Percentiles rank a stretch among this genome's conserved stretches.
Conservation (phyloP, 2,888 invertebrate genomes). For the Drosophila ezoana region DNA sequence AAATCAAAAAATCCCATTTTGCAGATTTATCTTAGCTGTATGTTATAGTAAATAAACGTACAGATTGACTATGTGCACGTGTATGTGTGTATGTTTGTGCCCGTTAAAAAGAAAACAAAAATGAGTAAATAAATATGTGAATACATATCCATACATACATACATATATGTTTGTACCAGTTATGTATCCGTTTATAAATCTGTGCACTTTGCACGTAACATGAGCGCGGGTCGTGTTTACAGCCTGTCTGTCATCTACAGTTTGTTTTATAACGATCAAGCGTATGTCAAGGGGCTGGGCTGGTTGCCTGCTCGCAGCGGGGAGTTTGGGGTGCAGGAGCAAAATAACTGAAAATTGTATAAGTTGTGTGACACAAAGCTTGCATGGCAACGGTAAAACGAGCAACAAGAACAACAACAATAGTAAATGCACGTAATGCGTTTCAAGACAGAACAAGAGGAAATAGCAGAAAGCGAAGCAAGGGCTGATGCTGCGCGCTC, state of each 20-base stretch:
- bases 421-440: conserved; percentile 37
- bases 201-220: conserved; percentile 60
- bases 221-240: conserved; percentile 44
- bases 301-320: background rate
- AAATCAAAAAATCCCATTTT: conserved; percentile 11
- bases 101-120: conserved; percentile 32
- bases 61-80: background rate
- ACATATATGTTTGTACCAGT: conserved; percentile 9
- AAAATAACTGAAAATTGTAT: conserved; percentile 22
- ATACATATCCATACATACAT: conserved; percentile 5
- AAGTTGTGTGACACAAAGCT: conserved; percentile 33
- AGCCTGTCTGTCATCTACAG: conserved; percentile 50
- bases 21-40: conserved; percentile 37
- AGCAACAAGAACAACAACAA: conserved; percentile 13
- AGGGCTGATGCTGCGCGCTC: conserved; percentile 7
- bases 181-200: conserved; percentile 24
- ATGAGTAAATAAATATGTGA: conserved; percentile 16
- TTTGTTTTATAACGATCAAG: conserved; percentile 54
- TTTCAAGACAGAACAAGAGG: conserved; percentile 20
- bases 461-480: conserved; percentile 3
- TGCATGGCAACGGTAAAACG: conserved; percentile 33
- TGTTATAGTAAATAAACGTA: conserved; percentile 17
- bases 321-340: conserved; percentile 1
- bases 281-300: conserved; percentile 29
- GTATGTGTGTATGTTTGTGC: conserved; percentile 8